These are phyloP conservation scores for Amphibalanus amphitrite DNA, from an alignment of 1,140 invertebrate species.

Conservation along the genomic window DNA sequence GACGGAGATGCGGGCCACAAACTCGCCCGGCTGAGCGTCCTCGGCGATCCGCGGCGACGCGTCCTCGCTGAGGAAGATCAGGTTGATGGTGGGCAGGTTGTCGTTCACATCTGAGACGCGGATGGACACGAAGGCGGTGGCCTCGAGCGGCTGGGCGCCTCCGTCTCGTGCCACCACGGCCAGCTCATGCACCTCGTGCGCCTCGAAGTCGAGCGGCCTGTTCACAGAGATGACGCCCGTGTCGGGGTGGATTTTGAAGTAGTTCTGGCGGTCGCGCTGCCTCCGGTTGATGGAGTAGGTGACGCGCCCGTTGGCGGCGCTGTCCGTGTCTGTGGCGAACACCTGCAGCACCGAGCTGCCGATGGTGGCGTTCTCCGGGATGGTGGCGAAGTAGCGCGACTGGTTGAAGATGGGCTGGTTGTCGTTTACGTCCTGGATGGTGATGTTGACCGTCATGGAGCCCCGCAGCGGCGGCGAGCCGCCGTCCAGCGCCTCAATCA, in stretches of 20 bases:
- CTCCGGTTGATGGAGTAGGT: conserved; percentile 81
- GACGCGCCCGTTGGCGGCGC: conserved; percentile 64
- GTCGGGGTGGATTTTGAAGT: conserved; percentile 73
- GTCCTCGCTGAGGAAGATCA: conserved; percentile 81
- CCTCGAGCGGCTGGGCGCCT: conserved; percentile 76
- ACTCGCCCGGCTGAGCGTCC: conserved; percentile 72
- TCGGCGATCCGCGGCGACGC: conserved; percentile 83
- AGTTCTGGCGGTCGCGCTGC: conserved; percentile 72
- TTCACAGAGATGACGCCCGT: conserved; percentile 80
- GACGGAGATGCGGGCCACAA: conserved; percentile 80
- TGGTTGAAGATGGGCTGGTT: conserved; percentile 87
- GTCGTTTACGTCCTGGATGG: conserved; percentile 88
- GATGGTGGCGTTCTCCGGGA: conserved; percentile 76
- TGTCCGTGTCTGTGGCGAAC: conserved; percentile 65
- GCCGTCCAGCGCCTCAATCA: conserved; percentile 86
- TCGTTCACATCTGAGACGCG: conserved; percentile 85
- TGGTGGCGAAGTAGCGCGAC: conserved; percentile 64
- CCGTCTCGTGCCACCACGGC: conserved; percentile 81
- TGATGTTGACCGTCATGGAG: conserved; percentile 75
- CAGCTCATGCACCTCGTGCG: conserved; percentile 73
- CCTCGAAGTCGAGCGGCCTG: conserved; percentile 83
- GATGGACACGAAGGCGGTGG: conserved; percentile 81
- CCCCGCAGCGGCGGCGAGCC: conserved; percentile 71
- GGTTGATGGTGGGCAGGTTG: conserved; percentile 79
- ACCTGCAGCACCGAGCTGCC: conserved; percentile 67